Conservation (phyloP, 2,113 vertebrate species). For the Stercorarius parasiticus region DNA sequence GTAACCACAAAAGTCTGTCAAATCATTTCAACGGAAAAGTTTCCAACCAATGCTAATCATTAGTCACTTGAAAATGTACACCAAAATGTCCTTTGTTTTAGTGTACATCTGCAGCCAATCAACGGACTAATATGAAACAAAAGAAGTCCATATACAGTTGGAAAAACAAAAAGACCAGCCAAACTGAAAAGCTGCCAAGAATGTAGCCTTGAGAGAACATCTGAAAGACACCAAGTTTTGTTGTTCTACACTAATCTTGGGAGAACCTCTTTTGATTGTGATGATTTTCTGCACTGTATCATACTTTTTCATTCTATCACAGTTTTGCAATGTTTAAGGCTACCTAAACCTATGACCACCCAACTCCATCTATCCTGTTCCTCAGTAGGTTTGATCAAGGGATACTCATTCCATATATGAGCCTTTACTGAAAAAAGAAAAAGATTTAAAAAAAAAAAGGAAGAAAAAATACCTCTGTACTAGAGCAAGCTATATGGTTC, state of each 20-base stretch:
- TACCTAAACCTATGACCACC: not conserved
- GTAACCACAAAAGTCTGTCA: constrained; percentile 43
- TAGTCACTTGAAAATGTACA: constrained; percentile 39
- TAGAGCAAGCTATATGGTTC: not conserved
- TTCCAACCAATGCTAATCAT: constrained; percentile 34
- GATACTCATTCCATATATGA: not conserved
- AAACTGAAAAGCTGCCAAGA: constrained; percentile 30
- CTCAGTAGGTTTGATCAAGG: not conserved
- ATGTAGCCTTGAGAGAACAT: constrained; percentile 23
- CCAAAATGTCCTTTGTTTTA: constrained; percentile 8
- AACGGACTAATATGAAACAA: constrained; percentile 55
- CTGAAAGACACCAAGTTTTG: not conserved
- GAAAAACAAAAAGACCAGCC: constrained; percentile 54
- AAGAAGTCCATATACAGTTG: constrained; percentile 58
- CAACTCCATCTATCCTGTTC: not conserved
- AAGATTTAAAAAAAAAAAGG: too few relatives aligned
- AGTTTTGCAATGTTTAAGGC: not conserved
- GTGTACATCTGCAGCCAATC: constrained; percentile 59
- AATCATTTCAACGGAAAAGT: not conserved
- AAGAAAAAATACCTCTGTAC: too few relatives aligned
- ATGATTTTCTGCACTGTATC: not conserved
- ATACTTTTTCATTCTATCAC: not conserved
- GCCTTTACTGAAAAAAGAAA: not conserved
- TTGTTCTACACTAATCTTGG: not conserved
- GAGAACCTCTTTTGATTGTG: not conserved